These are phyloP conservation scores for Apamea anceps DNA, from an alignment of 2,888 invertebrate genomes.

Conservation along the genomic window DNA sequence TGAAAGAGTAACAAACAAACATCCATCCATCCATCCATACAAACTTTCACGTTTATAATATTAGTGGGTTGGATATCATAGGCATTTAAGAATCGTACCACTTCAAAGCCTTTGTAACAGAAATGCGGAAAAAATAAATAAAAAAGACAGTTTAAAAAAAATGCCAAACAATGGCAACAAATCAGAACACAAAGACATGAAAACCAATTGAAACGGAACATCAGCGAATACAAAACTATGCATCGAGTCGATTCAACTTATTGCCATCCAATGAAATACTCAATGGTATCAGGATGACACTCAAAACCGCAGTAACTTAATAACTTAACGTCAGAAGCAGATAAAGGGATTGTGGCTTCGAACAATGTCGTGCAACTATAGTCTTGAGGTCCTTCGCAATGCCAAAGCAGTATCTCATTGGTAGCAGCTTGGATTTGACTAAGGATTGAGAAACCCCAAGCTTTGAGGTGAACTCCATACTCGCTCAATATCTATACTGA, in stretches of 20 bases:
- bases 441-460: background rate
- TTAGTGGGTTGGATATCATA: background rate
- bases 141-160: background rate
- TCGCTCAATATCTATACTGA: background rate
- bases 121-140: background rate
- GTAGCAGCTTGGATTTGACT: background rate
- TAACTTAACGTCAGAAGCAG: constrained; percentile 12
- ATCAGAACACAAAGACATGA: background rate
- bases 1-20: too few species aligned
- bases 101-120: background rate
- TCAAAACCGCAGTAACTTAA: constrained; percentile 28
- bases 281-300: background rate
- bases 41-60: too few species aligned
- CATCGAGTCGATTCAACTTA: background rate
- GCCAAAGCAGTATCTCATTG: background rate
- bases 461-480: background rate
- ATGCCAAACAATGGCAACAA: background rate
- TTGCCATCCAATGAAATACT: background rate
- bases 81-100: background rate
- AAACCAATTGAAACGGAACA: background rate
- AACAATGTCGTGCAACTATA: constrained; percentile 6
- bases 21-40: too few species aligned
- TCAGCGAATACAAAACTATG: background rate
- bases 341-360: constrained; percentile 24
- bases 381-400: background rate